These are phyloP conservation scores for Merodon equestris DNA, from an alignment of 2,888 invertebrate genomes.

Conservation along the genomic window DNA sequence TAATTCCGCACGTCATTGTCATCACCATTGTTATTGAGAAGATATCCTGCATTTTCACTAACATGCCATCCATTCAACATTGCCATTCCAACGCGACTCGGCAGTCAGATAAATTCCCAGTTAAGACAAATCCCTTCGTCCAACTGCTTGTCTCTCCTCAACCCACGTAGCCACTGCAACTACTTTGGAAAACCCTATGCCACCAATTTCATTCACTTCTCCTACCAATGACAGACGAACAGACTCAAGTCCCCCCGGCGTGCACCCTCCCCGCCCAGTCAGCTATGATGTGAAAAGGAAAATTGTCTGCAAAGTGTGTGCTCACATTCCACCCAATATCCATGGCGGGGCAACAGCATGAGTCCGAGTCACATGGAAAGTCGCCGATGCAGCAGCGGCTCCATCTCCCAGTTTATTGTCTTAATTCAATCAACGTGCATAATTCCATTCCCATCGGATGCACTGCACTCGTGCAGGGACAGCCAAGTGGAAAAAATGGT, in stretches of 20 bases:
- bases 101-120: constrained; percentile 52
- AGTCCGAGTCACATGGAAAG: constrained; percentile 39
- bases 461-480: constrained; percentile 28
- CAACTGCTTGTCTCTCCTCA: constrained; percentile 25
- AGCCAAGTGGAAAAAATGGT: constrained; percentile 27
- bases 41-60: constrained; percentile 11
- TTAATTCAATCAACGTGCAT: constrained; percentile 68
- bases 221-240: constrained; percentile 55
- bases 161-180: constrained; percentile 38
- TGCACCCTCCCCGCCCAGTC: constrained; percentile 24
- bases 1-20: background rate
- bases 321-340: constrained; percentile 48
- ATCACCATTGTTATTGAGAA: background rate
- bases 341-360: constrained; percentile 8
- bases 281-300: constrained; percentile 11
- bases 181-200: constrained; percentile 30
- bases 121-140: constrained; percentile 21
- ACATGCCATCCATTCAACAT: constrained; percentile 38
- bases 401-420: constrained; percentile 65
- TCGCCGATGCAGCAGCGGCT: constrained; percentile 34
- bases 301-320: constrained; percentile 28
- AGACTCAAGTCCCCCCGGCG: constrained; percentile 52
- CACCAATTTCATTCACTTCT: constrained; percentile 54
- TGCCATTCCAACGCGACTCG: constrained; percentile 33
- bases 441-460: constrained; percentile 59